A percentile compares a stretch with the other conserved stretches of the same genome.
These are phyloP conservation scores for Pelochelys cantorii DNA, from an alignment of 2,797 vertebrate species.

Conservation along the genomic window DNA sequence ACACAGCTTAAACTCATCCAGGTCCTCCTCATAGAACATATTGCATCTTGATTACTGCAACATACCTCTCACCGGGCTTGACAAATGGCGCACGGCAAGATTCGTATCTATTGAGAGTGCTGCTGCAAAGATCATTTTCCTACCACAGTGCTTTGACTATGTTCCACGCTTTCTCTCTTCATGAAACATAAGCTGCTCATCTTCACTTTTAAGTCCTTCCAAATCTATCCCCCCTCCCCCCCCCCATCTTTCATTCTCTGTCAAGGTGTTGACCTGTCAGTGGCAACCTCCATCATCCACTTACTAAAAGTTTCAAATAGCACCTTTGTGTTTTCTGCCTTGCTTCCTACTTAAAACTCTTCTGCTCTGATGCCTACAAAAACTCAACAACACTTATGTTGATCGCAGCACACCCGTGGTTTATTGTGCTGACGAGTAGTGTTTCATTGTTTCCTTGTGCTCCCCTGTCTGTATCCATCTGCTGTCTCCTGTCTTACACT, in stretches of 20 bases:
- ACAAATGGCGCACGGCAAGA: background rate
- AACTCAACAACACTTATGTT: background rate
- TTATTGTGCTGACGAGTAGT: background rate
- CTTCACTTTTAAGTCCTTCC: background rate
- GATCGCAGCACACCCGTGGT: background rate
- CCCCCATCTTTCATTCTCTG: background rate
- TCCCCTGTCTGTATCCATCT: background rate
- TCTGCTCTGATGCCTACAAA: background rate
- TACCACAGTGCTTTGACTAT: background rate
- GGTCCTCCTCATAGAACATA: background rate
- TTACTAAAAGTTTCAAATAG: background rate
- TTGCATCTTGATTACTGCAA: background rate
- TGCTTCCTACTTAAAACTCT: background rate
- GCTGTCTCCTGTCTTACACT: background rate
- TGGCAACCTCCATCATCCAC: background rate
- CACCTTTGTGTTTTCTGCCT: background rate
- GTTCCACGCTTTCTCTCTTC: background rate
- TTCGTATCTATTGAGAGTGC: background rate
- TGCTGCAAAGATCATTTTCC: background rate
- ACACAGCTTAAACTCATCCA: background rate
- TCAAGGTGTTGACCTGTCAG: background rate
- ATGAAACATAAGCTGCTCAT: background rate
- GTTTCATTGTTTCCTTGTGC: background rate
- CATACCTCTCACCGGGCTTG: background rate
- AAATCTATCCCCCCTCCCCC: background rate